These are phyloP conservation scores for Pararge aegeria DNA, from an alignment of 1,140 invertebrate genomes.

Conservation along the genomic window DNA sequence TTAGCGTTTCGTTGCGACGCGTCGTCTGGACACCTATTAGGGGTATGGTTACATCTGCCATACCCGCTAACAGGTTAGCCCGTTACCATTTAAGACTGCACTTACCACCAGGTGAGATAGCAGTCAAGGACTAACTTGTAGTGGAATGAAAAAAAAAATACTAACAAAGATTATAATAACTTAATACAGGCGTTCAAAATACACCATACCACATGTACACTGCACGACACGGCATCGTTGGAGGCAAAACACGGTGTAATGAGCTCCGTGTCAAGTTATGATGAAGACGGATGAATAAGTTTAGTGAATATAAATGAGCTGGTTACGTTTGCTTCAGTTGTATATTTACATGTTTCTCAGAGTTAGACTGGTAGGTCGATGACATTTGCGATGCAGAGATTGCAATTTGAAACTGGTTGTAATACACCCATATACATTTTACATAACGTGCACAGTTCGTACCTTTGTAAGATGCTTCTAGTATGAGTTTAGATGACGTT, in stretches of 20 bases:
- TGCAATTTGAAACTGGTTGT: constrained; percentile 31
- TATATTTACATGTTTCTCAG: constrained; percentile 22
- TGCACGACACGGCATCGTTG: constrained; percentile 5
- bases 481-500: neutral
- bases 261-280: constrained; percentile 19
- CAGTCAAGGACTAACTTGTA: too few species aligned
- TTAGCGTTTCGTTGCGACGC: too few species aligned
- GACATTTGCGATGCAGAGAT: constrained; percentile 26
- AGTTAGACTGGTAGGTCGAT: constrained; percentile 25
- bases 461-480: constrained; percentile 6
- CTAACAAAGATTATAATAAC: neutral
- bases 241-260: constrained; percentile 23
- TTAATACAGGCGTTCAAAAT: too few species aligned
- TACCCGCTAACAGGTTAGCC: too few species aligned
- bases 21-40: too few species aligned
- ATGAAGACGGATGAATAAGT: constrained; percentile 30
- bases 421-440: neutral
- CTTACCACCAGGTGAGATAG: too few species aligned
- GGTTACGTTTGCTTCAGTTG: constrained; percentile 18
- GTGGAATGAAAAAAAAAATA: too few species aligned
- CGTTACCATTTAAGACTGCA: too few species aligned
- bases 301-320: constrained; percentile 24
- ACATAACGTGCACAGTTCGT: constrained; percentile 9
- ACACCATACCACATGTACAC: neutral
- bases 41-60: too few species aligned